phyloP scores from a whole-genome alignment of 2,113 vertebrate genomes.

The Anas platyrhynchos region DNA sequence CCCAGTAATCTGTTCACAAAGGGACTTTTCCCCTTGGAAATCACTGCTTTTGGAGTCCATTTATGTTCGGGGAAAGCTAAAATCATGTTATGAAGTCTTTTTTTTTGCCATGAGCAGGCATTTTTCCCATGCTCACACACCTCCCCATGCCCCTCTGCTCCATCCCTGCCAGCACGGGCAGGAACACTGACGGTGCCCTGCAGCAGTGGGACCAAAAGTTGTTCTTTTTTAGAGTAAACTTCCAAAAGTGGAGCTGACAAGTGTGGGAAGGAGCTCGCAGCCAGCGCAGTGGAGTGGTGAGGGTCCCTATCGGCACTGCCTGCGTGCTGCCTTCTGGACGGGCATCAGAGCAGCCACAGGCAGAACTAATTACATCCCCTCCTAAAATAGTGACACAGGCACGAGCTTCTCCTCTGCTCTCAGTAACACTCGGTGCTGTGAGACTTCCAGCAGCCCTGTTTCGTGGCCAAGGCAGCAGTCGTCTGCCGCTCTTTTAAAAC shows the following conservation, averaged over 20 bases:
- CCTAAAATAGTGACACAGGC: neutral
- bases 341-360: neutral
- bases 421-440: neutral
- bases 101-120: neutral
- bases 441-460: neutral
- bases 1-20: neutral
- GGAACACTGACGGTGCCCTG: fast-evolving
- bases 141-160: neutral
- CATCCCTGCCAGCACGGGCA: neutral
- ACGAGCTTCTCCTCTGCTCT: neutral
- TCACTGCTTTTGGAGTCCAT: neutral
- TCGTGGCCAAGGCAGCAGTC: neutral
- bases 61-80: neutral
- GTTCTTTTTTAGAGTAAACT: neutral
- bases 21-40: neutral
- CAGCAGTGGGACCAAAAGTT: neutral
- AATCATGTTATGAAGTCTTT: neutral
- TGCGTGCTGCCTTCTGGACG: neutral
- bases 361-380: neutral
- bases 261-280: neutral
- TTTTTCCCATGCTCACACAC: fast-evolving
- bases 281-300: fast-evolving
- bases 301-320: neutral
- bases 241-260: neutral
- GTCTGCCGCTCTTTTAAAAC: neutral